Conservation (phyloP, 1,140 invertebrate species). For the Cotesia glomerata region DNA sequence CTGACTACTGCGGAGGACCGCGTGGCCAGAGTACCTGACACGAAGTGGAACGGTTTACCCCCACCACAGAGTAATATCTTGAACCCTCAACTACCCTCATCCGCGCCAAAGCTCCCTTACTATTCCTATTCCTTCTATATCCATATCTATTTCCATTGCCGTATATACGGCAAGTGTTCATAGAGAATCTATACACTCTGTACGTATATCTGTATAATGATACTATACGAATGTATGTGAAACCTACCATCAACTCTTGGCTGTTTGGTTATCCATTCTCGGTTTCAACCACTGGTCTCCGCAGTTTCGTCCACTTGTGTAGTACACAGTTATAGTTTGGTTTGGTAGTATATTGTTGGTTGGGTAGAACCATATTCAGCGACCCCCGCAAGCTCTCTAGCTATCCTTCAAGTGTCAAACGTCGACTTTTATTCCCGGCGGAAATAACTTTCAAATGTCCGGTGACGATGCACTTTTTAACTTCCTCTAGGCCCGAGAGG, state of each 20-base stretch:
- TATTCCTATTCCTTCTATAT: slow-evolving; percentile 3
- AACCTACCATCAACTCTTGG: no score
- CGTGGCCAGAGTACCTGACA: slow-evolving; percentile 52
- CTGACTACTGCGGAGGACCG: slow-evolving; percentile 47
- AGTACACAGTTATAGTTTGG: no score
- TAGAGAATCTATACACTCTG: neutral
- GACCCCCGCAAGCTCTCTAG: neutral
- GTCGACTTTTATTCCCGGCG: neutral
- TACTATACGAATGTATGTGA: no score
- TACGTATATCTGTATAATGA: no score
- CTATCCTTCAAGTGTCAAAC: neutral
- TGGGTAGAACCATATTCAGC: neutral
- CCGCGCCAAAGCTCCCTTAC: slow-evolving; percentile 20
- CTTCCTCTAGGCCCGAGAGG: neutral
- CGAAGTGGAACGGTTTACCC: slow-evolving; percentile 48
- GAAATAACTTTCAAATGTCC: neutral
- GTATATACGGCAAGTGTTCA: neutral
- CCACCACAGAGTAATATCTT: slow-evolving; percentile 33
- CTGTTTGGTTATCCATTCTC: no score
- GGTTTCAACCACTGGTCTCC: no score
- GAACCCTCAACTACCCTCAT: slow-evolving; percentile 1
- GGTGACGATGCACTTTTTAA: neutral
- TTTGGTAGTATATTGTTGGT: neutral
- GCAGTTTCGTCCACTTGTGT: no score
- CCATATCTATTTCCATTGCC: neutral